Evolutionary conservation across 2,797 vertebrate species (phyloP).

Genomic region (Orestias chungarensis): DNA sequence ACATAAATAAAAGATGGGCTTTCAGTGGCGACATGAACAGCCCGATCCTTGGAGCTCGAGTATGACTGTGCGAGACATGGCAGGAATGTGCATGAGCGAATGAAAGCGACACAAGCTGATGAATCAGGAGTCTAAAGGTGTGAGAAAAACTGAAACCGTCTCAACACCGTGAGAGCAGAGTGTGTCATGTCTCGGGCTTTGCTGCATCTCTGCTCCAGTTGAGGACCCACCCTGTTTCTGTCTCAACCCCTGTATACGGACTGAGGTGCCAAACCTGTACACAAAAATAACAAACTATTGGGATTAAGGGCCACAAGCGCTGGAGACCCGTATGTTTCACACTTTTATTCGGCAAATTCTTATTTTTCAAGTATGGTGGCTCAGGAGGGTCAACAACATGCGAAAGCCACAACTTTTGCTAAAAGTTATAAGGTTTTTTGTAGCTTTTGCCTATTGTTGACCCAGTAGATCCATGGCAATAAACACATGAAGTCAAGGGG

Average conservation of each 20-base stretch:
- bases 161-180: background rate
- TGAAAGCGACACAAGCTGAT: conserved; percentile 2
- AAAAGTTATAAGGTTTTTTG: too few species aligned
- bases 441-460: too few species aligned
- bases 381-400: background rate
- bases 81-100: background rate
- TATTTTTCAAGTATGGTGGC: background rate
- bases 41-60: conserved; percentile 18
- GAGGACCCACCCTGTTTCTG: background rate
- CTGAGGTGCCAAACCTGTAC: background rate
- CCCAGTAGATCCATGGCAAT: background rate
- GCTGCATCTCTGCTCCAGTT: background rate
- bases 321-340: background rate
- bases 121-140: conserved; percentile 12
- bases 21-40: conserved; percentile 35
- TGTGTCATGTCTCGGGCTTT: background rate
- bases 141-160: conserved; percentile 14
- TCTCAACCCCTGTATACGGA: background rate
- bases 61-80: conserved; percentile 26
- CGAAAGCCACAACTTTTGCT: too few species aligned
- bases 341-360: too few species aligned
- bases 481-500: background rate
- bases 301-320: background rate
- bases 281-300: background rate
- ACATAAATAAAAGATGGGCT: conserved; percentile 68